A percentile compares a stretch with the other conserved stretches of the same genome.
These are phyloP conservation scores for Manis crassicaudata DNA, from an alignment of 2,797 vertebrate genomes.

Conservation along the genomic window DNA sequence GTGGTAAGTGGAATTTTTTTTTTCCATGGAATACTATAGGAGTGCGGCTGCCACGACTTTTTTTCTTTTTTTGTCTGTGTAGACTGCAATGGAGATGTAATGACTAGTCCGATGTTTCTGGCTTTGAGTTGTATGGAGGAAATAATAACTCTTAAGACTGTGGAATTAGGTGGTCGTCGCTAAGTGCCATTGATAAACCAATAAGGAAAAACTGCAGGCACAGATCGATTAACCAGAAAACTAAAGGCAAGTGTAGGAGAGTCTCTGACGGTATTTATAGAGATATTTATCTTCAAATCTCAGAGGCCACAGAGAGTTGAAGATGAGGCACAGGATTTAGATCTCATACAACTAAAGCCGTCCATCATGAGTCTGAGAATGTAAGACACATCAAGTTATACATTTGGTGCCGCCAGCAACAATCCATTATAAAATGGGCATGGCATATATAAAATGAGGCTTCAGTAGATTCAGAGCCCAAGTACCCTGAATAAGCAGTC, in stretches of 20 bases:
- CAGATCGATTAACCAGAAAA: not conserved
- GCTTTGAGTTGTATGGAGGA: not conserved
- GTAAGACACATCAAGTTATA: not conserved
- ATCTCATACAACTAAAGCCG: not conserved
- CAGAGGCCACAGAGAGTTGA: not conserved
- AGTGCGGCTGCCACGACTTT: not conserved
- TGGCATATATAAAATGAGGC: no score
- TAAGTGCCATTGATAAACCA: not conserved
- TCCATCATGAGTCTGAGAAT: not conserved
- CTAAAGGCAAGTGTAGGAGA: not conserved
- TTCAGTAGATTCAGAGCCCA: not conserved
- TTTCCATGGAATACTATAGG: not conserved
- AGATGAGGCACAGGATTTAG: not conserved
- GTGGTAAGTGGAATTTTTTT: not conserved
- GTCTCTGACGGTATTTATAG: not conserved
- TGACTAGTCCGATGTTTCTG: not conserved
- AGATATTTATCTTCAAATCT: not conserved
- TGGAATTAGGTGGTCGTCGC: not conserved
- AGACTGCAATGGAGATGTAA: not conserved
- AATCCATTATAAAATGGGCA: not conserved
- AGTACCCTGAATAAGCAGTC: not conserved
- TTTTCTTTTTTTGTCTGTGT: not conserved
- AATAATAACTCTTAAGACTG: not conserved
- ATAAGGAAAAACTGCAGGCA: not conserved
- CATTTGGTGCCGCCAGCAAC: not conserved